Percentiles rank a stretch among this genome's conserved stretches.
phyloP scores from a whole-genome alignment of 2,113 vertebrate genomes.

The Halcyon senegalensis region DNA sequence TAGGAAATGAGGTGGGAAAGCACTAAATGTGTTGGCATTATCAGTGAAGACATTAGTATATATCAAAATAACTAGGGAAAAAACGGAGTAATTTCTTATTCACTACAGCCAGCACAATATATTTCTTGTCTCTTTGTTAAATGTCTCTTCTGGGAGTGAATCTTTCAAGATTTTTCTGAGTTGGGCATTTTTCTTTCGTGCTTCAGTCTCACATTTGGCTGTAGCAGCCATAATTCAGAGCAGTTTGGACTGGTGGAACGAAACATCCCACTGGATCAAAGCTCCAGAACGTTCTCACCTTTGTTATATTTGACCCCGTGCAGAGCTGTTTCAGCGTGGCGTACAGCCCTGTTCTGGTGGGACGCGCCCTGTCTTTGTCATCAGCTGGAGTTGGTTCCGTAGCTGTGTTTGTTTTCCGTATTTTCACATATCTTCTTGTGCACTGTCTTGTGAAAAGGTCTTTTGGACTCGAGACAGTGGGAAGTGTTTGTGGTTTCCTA shows the following conservation, averaged over 20 bases:
- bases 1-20: not conserved
- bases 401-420: not conserved
- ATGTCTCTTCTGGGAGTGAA: not conserved
- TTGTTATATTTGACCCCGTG: not conserved
- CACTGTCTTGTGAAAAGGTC: not conserved
- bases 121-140: not conserved
- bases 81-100: fast-evolving
- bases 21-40: not conserved
- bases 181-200: not conserved
- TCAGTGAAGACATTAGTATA: not conserved
- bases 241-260: not conserved
- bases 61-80: not conserved
- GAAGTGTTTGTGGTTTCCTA: not conserved
- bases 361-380: not conserved
- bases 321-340: not conserved
- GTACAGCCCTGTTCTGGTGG: not conserved
- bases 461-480: not conserved
- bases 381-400: not conserved
- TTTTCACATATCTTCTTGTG: not conserved
- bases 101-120: not conserved
- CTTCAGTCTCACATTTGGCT: not conserved
- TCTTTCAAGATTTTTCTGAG: not conserved
- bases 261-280: not conserved
- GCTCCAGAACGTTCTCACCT: not conserved
- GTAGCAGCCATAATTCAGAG: not conserved